These are phyloP conservation scores for Poecilia wingei DNA, from an alignment of 2,797 vertebrate species.

Conservation along the genomic window DNA sequence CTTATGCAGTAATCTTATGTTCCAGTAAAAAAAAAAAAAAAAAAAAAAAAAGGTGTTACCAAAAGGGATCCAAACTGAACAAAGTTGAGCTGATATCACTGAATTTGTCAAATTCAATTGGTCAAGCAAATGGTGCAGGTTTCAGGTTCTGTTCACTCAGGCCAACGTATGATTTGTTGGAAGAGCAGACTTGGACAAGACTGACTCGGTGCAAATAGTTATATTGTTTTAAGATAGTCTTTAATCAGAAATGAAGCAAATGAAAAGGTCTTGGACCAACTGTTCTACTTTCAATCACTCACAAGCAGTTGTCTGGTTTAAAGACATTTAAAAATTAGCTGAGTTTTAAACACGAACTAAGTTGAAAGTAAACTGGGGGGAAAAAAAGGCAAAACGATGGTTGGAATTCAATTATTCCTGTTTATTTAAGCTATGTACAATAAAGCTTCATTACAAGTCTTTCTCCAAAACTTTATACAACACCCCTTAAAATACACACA, in stretches of 20 bases:
- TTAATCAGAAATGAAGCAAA: not conserved
- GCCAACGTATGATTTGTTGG: not conserved
- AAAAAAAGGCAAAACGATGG: not conserved
- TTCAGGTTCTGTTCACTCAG: not conserved
- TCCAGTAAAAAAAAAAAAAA: no score
- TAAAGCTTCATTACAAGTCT: slow-evolving; percentile 74
- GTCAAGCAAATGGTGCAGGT: not conserved
- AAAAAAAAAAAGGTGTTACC: no score
- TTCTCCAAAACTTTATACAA: slow-evolving; percentile 57
- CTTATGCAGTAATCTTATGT: no score
- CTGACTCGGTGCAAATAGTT: not conserved
- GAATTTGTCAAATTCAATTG: not conserved
- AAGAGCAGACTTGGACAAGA: not conserved
- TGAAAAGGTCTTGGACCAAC: not conserved
- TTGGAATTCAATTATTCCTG: slow-evolving; percentile 53
- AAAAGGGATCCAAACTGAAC: not conserved
- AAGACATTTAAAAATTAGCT: not conserved
- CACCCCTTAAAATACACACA: slow-evolving; percentile 57
- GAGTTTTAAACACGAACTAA: no score
- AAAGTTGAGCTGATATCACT: not conserved
- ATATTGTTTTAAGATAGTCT: not conserved
- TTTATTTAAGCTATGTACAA: slow-evolving; percentile 82
- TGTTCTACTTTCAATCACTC: not conserved
- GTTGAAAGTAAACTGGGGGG: not conserved
- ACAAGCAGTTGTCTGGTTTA: not conserved